A percentile compares a stretch with the other conserved stretches of the same genome.
These are phyloP conservation scores for Cryptomyrus ogoouensis DNA, from an alignment of 2,113 vertebrate species.

Conservation along the genomic window DNA sequence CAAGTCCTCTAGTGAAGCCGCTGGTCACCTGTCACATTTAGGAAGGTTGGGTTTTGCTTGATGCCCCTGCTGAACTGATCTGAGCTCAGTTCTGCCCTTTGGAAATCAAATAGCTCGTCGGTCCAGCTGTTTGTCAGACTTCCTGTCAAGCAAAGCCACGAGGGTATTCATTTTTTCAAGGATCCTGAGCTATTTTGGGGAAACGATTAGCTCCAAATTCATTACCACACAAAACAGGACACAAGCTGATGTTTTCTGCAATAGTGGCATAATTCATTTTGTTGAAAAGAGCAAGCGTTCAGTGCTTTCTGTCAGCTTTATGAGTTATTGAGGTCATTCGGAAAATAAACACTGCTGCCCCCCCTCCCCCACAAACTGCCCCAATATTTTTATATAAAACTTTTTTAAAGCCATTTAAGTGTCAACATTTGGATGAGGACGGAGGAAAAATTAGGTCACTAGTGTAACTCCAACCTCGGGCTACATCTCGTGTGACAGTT, in stretches of 20 bases:
- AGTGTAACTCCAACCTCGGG: slow-evolving; percentile 14
- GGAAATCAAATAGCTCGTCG: not conserved
- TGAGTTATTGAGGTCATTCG: slow-evolving; percentile 17
- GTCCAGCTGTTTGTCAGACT: not conserved
- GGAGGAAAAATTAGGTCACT: slow-evolving; percentile 12
- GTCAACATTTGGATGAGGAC: slow-evolving; percentile 21
- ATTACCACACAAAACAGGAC: not conserved
- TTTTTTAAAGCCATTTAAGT: not conserved
- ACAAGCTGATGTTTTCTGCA: not conserved
- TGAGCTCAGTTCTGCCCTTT: not conserved
- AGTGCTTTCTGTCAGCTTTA: slow-evolving; percentile 1
- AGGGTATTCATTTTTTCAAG: too few relatives aligned
- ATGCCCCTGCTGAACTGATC: not conserved
- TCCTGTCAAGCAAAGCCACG: not conserved
- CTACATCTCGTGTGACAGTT: slow-evolving; percentile 15
- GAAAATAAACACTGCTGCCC: not conserved
- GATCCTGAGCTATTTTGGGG: not conserved
- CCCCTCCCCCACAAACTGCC: not conserved
- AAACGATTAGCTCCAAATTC: not conserved
- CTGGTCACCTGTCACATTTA: not conserved
- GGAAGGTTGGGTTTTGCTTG: not conserved
- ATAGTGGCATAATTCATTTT: not conserved
- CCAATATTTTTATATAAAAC: not conserved
- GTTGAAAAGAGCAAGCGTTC: not conserved
- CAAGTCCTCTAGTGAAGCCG: not conserved